phyloP scores from a whole-genome alignment of 2,113 vertebrate genomes.

The Ariopsis seemanni region DNA sequence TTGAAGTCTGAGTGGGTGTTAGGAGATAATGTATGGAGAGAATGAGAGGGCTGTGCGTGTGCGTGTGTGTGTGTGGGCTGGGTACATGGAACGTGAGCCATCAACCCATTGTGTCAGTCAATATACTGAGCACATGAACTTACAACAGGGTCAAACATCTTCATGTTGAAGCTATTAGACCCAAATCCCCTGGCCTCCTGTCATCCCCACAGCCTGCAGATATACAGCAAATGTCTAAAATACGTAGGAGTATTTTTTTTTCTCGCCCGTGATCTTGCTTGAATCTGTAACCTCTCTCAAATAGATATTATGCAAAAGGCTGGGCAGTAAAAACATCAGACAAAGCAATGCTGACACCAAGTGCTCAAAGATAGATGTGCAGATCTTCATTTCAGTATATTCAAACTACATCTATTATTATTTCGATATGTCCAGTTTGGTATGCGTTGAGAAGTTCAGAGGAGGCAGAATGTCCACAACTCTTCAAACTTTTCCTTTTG shows the following conservation, averaged over 20 bases:
- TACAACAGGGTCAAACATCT: conserved; percentile 8
- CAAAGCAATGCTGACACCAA: conserved; percentile 49
- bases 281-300: background rate
- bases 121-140: conserved; percentile 24
- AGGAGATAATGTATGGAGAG: conserved; percentile 2
- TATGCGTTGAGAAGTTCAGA: background rate
- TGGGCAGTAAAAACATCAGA: background rate
- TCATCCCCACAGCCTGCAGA: background rate
- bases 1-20: conserved; percentile 25
- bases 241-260: background rate
- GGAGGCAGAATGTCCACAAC: background rate
- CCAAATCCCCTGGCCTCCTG: background rate
- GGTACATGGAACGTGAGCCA: conserved; percentile 6
- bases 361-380: conserved; percentile 34
- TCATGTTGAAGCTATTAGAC: conserved; percentile 8
- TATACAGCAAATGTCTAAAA: conserved; percentile 6
- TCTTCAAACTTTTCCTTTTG: conserved; percentile 14
- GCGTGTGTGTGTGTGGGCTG: background rate
- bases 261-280: background rate
- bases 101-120: conserved; percentile 10
- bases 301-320: background rate
- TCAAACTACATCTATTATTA: background rate
- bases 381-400: background rate
- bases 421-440: background rate
- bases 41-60: background rate